These are phyloP conservation scores for Girardinichthys multiradiatus DNA, from an alignment of 2,113 vertebrate genomes.

Conservation along the genomic window DNA sequence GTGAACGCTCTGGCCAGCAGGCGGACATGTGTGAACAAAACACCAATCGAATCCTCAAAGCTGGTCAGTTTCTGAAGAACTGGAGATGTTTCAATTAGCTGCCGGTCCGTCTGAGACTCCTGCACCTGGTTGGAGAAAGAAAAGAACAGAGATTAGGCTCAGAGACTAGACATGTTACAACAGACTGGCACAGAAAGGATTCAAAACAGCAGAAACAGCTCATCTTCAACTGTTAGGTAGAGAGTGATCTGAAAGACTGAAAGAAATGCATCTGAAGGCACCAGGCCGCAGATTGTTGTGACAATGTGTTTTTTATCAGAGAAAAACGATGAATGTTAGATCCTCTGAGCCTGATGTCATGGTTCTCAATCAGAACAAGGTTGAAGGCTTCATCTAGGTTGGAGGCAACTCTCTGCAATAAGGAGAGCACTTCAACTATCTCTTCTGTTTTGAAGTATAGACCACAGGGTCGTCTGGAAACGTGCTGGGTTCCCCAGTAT, in stretches of 20 bases:
- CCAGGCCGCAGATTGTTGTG: too few species aligned
- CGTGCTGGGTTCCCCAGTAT: too few species aligned
- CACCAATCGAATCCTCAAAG: conserved; percentile 94
- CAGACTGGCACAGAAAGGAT: not conserved
- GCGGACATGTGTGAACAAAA: conserved; percentile 93
- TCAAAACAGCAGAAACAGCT: not conserved
- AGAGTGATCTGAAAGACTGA: not conserved
- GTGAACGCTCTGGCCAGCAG: conserved; percentile 95
- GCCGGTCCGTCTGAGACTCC: conserved; percentile 93
- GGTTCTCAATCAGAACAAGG: too few species aligned
- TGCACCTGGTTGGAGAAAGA: conserved; percentile 83
- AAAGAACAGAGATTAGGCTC: not conserved
- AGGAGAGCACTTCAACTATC: too few species aligned
- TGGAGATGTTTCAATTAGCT: conserved; percentile 96
- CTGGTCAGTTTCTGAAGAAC: conserved; percentile 96
- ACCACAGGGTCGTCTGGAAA: too few species aligned
- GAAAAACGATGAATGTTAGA: too few species aligned
- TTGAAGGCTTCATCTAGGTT: too few species aligned
- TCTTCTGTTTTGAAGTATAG: too few species aligned
- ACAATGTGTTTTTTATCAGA: too few species aligned
- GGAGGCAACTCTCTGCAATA: too few species aligned
- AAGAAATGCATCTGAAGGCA: not conserved
- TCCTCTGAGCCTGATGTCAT: too few species aligned
- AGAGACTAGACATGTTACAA: not conserved
- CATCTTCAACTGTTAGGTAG: too few species aligned